Conservation (phyloP, 2,113 vertebrate species). For the Elephantulus edwardii region DNA sequence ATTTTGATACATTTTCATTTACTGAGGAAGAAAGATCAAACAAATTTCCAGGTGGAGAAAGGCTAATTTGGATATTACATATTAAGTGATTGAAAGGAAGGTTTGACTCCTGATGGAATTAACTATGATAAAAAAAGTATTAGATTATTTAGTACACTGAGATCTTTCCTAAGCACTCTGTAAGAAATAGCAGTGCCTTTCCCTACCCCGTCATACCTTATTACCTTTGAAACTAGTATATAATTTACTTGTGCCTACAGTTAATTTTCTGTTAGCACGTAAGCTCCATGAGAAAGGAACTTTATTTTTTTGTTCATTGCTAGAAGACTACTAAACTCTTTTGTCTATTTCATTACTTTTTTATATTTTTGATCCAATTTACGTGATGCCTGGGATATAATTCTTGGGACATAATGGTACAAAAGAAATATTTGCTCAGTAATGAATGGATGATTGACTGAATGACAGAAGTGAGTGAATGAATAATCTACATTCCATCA, state of each 20-base stretch:
- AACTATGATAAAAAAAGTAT: slow-evolving; percentile 54
- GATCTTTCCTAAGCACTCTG: not conserved
- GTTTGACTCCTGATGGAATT: slow-evolving; percentile 71
- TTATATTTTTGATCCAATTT: too few relatives aligned
- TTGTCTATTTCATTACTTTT: too few relatives aligned
- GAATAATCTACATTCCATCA: not conserved
- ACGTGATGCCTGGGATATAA: not conserved
- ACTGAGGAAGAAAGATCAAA: slow-evolving; percentile 66
- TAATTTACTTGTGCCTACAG: not conserved
- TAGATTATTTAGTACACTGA: not conserved
- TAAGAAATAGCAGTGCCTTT: not conserved
- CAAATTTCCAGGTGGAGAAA: slow-evolving; percentile 69
- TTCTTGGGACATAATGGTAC: not conserved
- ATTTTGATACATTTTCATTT: slow-evolving; percentile 72
- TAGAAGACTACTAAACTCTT: too few relatives aligned
- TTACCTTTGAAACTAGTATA: not conserved
- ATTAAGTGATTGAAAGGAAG: slow-evolving; percentile 59
- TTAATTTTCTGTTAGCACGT: not conserved
- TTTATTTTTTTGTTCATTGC: slow-evolving; percentile 23
- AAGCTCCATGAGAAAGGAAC: not conserved
- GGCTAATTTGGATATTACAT: slow-evolving; percentile 70
- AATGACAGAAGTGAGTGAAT: not conserved
- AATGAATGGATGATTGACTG: too few relatives aligned
- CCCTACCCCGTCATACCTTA: not conserved
- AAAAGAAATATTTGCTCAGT: not conserved